Percentiles rank a stretch among this genome's conserved stretches.
phyloP scores from a whole-genome alignment of 2,888 invertebrate genomes.

The Cerastis rubricosa region DNA sequence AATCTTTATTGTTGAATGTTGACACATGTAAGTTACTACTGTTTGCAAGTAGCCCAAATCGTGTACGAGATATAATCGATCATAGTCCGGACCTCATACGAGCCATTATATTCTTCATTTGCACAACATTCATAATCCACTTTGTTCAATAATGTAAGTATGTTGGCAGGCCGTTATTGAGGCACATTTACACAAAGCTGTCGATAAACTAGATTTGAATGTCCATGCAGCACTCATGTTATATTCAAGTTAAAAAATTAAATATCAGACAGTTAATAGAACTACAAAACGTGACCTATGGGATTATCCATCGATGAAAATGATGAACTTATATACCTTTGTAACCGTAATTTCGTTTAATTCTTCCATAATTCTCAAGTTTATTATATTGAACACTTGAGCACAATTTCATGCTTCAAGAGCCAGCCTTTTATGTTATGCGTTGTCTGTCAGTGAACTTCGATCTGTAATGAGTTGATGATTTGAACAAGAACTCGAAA shows the following conservation, averaged over 20 bases:
- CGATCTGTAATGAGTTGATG: background rate
- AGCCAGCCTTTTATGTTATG: background rate
- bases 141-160: slow-evolving; percentile 29
- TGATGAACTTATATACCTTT: too few species aligned
- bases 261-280: background rate
- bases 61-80: slow-evolving; percentile 76
- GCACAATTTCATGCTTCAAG: background rate
- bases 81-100: slow-evolving; percentile 57
- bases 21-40: slow-evolving; percentile 57
- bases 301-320: background rate
- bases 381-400: background rate
- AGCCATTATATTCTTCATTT: slow-evolving; percentile 68
- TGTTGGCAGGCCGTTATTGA: background rate
- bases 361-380: background rate
- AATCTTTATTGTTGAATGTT: slow-evolving; percentile 56
- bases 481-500: background rate
- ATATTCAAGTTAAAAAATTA: background rate
- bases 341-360: too few species aligned
- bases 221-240: too few species aligned
- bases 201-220: background rate
- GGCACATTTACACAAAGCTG: background rate
- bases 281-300: background rate
- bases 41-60: slow-evolving; percentile 61
- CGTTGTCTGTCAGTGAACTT: background rate
- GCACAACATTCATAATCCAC: slow-evolving; percentile 58